A percentile compares a stretch with the other conserved stretches of the same genome.
Evolutionary conservation across 2,797 vertebrate genomes (phyloP).

Genomic region (Eulemur mongoz): DNA sequence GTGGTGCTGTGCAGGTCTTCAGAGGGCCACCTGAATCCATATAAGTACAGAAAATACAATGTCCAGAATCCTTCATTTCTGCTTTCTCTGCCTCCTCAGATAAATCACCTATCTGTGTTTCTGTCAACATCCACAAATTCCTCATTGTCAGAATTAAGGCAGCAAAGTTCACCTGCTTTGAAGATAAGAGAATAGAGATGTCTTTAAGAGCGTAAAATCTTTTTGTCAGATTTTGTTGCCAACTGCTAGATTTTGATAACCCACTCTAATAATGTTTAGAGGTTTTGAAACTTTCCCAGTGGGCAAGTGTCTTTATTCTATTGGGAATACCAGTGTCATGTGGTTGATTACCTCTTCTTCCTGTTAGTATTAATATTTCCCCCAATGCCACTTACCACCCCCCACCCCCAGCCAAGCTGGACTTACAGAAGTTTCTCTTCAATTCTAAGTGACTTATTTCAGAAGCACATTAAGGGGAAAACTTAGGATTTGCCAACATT

Average conservation of each 20-base stretch:
- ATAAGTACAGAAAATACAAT: neutral
- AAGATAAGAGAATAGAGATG: conserved; percentile 25
- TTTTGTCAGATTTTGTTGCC: conserved; percentile 30
- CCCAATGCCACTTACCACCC: too few species aligned
- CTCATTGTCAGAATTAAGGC: conserved; percentile 21
- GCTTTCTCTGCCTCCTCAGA: conserved; percentile 1
- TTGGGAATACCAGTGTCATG: neutral
- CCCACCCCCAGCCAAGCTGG: neutral
- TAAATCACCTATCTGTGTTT: neutral
- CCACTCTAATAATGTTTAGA: neutral
- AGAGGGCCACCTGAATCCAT: conserved; percentile 58
- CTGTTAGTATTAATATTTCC: neutral
- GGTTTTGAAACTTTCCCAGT: neutral
- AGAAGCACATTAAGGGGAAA: neutral
- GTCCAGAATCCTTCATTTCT: neutral
- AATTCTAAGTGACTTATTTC: neutral
- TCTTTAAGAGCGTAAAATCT: conserved; percentile 31
- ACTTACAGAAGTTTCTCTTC: neutral
- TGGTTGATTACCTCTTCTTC: neutral
- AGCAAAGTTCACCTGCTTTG: conserved; percentile 41
- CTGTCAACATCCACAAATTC: neutral
- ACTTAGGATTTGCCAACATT: neutral
- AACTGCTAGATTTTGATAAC: neutral
- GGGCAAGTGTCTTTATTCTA: neutral
- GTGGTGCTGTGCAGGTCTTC: conserved; percentile 57